These are phyloP conservation scores for Diadromus collaris DNA, from an alignment of 2,888 invertebrate genomes.

Conservation along the genomic window DNA sequence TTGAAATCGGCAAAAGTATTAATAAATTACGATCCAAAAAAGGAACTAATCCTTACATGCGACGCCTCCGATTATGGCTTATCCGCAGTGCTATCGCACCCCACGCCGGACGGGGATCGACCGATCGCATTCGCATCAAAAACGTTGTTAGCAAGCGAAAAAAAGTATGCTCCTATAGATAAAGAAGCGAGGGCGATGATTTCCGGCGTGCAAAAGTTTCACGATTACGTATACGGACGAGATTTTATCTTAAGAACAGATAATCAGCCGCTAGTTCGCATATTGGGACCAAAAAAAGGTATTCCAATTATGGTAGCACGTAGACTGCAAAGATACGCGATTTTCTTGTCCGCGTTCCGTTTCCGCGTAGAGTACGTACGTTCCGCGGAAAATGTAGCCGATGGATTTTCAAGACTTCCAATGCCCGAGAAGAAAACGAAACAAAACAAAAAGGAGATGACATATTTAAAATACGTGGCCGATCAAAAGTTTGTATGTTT, in stretches of 20 bases:
- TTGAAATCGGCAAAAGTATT: constrained; percentile 37
- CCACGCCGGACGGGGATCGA: constrained; percentile 67
- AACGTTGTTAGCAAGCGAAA: constrained; percentile 66
- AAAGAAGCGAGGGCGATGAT: constrained; percentile 57
- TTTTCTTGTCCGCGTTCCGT: constrained; percentile 35
- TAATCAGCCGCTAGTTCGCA: constrained; percentile 29
- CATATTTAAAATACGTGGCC: background rate
- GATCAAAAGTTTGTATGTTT: constrained; percentile 12
- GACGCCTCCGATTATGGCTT: constrained; percentile 66
- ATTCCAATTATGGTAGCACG: constrained; percentile 21
- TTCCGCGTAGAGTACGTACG: constrained; percentile 22
- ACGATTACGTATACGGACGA: constrained; percentile 24
- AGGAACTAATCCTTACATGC: constrained; percentile 50
- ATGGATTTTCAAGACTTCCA: constrained; percentile 43
- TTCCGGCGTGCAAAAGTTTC: constrained; percentile 39
- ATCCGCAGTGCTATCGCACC: constrained; percentile 69
- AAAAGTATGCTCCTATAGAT: constrained; percentile 68
- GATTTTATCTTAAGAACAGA: constrained; percentile 39
- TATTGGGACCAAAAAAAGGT: constrained; percentile 33
- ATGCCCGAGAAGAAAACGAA: background rate
- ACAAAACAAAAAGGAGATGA: constrained; percentile 5
- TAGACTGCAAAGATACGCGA: constrained; percentile 2
- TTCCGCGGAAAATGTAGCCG: constrained; percentile 24
- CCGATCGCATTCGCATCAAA: constrained; percentile 72
- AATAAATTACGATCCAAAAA: constrained; percentile 43